Conservation (phyloP, 1,140 invertebrate species). For the Pteromalus puparum region DNA sequence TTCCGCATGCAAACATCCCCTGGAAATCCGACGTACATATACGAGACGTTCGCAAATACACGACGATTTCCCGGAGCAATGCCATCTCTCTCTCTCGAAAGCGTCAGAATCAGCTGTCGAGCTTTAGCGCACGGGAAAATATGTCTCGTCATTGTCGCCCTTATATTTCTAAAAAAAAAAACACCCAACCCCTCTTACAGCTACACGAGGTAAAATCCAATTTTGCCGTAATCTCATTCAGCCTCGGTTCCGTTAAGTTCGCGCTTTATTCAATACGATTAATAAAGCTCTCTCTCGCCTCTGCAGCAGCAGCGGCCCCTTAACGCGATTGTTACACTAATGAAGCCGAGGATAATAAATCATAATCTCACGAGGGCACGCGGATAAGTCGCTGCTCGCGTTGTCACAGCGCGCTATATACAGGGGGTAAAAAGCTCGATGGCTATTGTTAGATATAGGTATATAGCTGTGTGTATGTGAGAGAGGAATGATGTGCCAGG, state of each 20-base stretch:
- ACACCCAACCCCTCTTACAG: not conserved
- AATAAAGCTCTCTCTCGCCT: not conserved
- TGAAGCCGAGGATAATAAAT: slow-evolving; percentile 7
- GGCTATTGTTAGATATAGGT: not conserved
- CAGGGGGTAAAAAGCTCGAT: not conserved
- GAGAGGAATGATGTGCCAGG: too few relatives aligned
- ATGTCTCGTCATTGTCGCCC: not conserved
- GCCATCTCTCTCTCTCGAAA: too few relatives aligned
- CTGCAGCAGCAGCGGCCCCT: not conserved
- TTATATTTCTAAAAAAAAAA: not conserved
- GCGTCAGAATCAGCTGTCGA: not conserved
- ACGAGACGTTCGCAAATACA: not conserved
- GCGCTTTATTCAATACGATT: slow-evolving; percentile 11
- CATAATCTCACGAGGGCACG: not conserved
- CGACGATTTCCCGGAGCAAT: not conserved
- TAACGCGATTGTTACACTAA: slow-evolving; percentile 4
- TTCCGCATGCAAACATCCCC: not conserved
- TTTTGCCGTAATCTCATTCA: not conserved
- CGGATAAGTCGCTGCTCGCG: not conserved
- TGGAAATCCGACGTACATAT: not conserved
- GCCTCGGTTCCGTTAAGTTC: too few relatives aligned
- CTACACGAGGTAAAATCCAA: not conserved
- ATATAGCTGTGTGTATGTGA: too few relatives aligned
- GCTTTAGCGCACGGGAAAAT: not conserved
- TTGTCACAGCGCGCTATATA: not conserved